These are phyloP conservation scores for Lontra canadensis DNA, from an alignment of 2,113 vertebrate genomes.

Conservation along the genomic window DNA sequence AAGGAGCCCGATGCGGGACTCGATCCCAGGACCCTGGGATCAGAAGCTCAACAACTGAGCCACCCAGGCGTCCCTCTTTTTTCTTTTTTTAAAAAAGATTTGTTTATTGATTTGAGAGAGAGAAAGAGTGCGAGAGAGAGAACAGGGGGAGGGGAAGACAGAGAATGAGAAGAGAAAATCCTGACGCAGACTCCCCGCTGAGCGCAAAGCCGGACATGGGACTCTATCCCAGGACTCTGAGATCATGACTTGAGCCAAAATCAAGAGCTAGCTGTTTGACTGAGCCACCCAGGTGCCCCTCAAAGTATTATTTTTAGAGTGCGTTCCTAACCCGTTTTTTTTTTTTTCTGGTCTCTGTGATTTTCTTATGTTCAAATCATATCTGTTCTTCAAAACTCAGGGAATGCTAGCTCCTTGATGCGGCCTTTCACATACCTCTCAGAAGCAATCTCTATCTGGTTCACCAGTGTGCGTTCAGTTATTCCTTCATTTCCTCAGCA, in stretches of 20 bases:
- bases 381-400: neutral
- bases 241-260: neutral
- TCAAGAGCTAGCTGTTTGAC: neutral
- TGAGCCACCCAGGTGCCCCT: neutral
- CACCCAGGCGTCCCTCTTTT: neutral
- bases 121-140: neutral
- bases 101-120: neutral
- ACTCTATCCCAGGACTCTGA: neutral
- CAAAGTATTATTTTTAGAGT: neutral
- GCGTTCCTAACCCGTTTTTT: neutral
- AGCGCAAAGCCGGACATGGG: accelerated
- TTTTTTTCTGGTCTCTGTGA: neutral
- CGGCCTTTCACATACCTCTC: neutral
- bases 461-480: neutral
- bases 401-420: neutral
- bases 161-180: neutral
- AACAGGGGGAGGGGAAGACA: neutral
- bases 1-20: too few relatives aligned
- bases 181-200: neutral
- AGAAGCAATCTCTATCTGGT: neutral
- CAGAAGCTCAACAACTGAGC: too few relatives aligned
- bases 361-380: neutral
- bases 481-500: neutral
- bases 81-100: neutral
- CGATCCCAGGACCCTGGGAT: too few relatives aligned